Base-by-base conservation (phyloP, 2,113 vertebrate species). In the Abramis brama region DNA sequence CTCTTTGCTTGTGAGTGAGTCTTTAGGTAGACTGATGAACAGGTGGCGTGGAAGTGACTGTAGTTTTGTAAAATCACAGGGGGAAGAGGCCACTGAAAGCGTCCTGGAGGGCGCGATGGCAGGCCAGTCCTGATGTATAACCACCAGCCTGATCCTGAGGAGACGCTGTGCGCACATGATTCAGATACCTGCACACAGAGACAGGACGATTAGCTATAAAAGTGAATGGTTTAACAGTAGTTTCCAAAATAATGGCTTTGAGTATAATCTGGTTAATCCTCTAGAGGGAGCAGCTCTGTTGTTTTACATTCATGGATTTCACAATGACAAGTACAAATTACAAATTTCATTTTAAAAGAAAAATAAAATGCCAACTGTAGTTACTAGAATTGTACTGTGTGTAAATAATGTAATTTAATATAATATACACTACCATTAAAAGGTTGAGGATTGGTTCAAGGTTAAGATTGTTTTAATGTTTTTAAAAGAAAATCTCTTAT, bases 91-190 rank as follows among this genome's bases (percentile, higher is more conserved):
- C 97, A 43, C 97, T 99, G 95, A 99, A 97, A 0, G 98, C 97
- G 79, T 99, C 98, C 93, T 99, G 97, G 27, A 99, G 87, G 15
- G 98, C 98, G 86, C 98, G 94, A 92, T 98, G 95, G 94, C 98
- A 99, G 0, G 98, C 98, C 19, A 99, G 94, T 45, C 95, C 96
- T 45, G 98, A 97, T 36, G 94, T 90, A 91, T 99, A 99, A 89
- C 98, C 98, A 87, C 98, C 98, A 11, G 98, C 98, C 15, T 97
- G 93, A 90, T 99, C 98, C 94, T 97, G 97, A 1, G 95, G 95
- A 60, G 96, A 94, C 83, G 97, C 94, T 0, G 96, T 94, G 90
- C 97, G 95, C 23, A 99, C 98, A 1, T 99, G 98, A 93, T 94
- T 97, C 91, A 99, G 95, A 92, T 98, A 99, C 93, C 98, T 99